Conservation (phyloP, 2,113 vertebrate species). For the Sarotherodon lohbergeri region DNA sequence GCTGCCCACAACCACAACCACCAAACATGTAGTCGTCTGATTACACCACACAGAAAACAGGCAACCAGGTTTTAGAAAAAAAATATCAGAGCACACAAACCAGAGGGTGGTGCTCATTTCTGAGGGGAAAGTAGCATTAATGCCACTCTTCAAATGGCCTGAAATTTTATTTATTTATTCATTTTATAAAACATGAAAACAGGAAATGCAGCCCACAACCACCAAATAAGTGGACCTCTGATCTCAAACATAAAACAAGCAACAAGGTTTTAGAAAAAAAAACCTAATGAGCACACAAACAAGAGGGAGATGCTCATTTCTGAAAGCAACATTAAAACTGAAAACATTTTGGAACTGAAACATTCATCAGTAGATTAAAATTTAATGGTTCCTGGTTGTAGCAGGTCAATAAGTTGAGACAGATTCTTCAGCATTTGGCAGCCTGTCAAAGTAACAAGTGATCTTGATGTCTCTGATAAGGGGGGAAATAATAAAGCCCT, state of each 20-base stretch:
- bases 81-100: background rate
- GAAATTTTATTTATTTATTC: background rate
- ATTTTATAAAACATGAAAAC: background rate
- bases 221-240: background rate
- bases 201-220: rapidly evolving
- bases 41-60: background rate
- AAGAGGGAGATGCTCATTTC: rapidly evolving
- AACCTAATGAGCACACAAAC: rapidly evolving
- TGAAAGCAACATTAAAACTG: background rate
- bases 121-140: background rate
- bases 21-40: background rate
- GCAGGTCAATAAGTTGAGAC: rapidly evolving
- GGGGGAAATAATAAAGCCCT: rapidly evolving
- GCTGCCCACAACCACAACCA: background rate
- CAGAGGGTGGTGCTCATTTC: background rate
- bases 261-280: background rate
- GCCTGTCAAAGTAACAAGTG: background rate
- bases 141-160: background rate
- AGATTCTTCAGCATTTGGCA: background rate
- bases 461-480: rapidly evolving
- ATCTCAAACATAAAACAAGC: background rate
- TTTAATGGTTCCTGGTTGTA: background rate
- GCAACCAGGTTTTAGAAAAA: background rate
- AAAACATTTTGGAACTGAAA: background rate
- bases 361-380: background rate